Conservation (phyloP, 2,888 invertebrate genomes). For the Phaonia tiefii region DNA sequence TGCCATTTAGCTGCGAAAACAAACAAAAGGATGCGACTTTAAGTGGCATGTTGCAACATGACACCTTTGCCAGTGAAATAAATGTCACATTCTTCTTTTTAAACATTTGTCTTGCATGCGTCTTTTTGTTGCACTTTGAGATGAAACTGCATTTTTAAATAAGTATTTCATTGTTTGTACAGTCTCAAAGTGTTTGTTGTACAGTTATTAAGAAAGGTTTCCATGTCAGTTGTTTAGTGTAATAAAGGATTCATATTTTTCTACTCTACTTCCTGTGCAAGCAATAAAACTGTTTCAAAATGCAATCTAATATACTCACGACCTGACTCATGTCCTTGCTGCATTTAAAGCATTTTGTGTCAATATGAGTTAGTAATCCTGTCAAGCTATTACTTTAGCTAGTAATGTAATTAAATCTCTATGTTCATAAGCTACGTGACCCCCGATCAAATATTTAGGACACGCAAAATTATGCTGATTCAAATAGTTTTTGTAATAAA, state of each 20-base stretch:
- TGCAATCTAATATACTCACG: too few relatives aligned
- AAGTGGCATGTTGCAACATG: constrained; percentile 62
- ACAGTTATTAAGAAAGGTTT: neutral
- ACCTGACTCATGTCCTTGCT: too few relatives aligned
- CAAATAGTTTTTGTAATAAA: too few relatives aligned
- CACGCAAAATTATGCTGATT: too few relatives aligned
- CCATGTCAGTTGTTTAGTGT: constrained; percentile 1
- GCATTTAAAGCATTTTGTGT: too few relatives aligned
- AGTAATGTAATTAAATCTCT: too few relatives aligned
- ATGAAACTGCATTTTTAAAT: constrained; percentile 11
- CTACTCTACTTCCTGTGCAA: too few relatives aligned
- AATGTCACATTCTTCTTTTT: constrained; percentile 47
- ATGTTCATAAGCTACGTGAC: too few relatives aligned
- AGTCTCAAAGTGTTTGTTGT: constrained; percentile 7
- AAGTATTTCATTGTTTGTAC: constrained; percentile 6
- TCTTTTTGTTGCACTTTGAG: neutral
- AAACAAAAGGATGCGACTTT: constrained; percentile 52
- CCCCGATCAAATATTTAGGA: too few relatives aligned
- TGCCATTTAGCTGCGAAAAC: constrained; percentile 33
- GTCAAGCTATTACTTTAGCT: too few relatives aligned
- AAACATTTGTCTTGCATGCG: constrained; percentile 3
- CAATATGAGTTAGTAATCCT: too few relatives aligned
- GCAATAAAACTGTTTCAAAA: too few relatives aligned
- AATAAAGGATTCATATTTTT: constrained; percentile 2
- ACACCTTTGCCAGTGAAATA: constrained; percentile 55